Evolutionary conservation across 2,113 vertebrate species (phyloP).

Genomic region (Sus scrofa): DNA sequence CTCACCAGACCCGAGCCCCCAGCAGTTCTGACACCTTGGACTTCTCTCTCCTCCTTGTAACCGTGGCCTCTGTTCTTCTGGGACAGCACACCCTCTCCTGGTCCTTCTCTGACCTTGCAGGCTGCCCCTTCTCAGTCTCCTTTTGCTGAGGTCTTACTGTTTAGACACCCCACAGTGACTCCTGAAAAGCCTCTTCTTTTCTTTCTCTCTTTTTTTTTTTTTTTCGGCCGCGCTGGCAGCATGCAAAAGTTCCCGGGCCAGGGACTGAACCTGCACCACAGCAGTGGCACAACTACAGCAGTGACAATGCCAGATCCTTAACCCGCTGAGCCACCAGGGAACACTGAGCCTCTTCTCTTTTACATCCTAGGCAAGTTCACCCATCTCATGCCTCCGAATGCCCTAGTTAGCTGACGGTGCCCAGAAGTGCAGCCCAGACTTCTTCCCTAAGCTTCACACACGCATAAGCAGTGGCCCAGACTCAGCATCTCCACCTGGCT

Average conservation of each 20-base stretch:
- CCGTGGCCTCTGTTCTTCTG: neutral
- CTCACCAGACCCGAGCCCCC: neutral
- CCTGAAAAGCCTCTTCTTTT: neutral
- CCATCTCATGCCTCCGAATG: neutral
- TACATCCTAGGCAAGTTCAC: neutral
- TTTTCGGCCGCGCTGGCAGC: too few relatives aligned
- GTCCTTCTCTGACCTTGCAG: neutral
- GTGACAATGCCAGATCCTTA: too few relatives aligned
- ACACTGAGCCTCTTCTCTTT: too few relatives aligned
- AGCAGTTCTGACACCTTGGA: neutral
- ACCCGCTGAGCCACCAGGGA: too few relatives aligned
- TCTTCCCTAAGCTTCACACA: neutral
- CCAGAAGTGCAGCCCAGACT: neutral
- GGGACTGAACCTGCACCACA: too few relatives aligned
- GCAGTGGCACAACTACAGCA: too few relatives aligned
- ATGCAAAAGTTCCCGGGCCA: too few relatives aligned
- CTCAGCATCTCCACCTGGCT: neutral
- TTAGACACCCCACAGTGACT: neutral
- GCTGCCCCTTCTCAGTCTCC: neutral
- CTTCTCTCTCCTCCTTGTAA: neutral
- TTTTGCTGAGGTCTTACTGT: neutral
- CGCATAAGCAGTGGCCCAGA: accelerated
- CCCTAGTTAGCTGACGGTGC: neutral
- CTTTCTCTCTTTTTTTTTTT: too few relatives aligned
- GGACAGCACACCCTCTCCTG: neutral